Evolutionary conservation across 2,113 vertebrate species (phyloP).

Genomic region (Mystacornis crossleyi): DNA sequence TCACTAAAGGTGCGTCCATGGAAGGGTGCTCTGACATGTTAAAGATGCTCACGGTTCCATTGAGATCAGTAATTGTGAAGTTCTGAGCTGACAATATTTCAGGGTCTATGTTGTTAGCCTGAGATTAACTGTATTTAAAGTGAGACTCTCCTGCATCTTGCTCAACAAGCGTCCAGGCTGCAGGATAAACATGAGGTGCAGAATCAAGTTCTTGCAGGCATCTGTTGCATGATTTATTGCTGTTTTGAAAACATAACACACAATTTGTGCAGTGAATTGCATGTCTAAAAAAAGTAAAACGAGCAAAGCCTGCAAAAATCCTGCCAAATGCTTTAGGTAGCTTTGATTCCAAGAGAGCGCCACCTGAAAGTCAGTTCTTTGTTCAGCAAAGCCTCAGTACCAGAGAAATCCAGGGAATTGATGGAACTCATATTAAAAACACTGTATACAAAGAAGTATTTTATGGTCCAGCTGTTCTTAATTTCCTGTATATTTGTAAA

Average conservation of each 20-base stretch:
- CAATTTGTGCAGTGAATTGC: not conserved
- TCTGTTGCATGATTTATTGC: not conserved
- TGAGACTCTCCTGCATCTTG: not conserved
- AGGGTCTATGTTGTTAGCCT: not conserved
- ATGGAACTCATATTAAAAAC: not conserved
- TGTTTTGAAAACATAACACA: not conserved
- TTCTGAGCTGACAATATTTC: not conserved
- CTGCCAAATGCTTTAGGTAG: not conserved
- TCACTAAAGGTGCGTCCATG: not conserved
- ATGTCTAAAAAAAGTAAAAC: not conserved
- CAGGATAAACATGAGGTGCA: not conserved
- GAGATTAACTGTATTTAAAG: not conserved
- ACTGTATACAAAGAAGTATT: not conserved
- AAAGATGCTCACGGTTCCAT: not conserved
- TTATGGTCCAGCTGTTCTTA: constrained; percentile 17
- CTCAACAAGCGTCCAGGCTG: not conserved
- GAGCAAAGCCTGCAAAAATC: not conserved
- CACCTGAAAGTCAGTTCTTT: not conserved
- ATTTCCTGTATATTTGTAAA: constrained; percentile 46
- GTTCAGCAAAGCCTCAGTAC: not conserved
- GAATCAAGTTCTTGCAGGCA: not conserved
- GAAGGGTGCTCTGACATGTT: not conserved
- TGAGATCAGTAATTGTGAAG: not conserved
- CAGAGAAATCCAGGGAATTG: not conserved
- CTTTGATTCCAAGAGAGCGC: not conserved